A percentile compares a stretch with the other conserved stretches of the same genome.
Conservation (phyloP, 1,140 invertebrate species). For the Physella acuta region DNA sequence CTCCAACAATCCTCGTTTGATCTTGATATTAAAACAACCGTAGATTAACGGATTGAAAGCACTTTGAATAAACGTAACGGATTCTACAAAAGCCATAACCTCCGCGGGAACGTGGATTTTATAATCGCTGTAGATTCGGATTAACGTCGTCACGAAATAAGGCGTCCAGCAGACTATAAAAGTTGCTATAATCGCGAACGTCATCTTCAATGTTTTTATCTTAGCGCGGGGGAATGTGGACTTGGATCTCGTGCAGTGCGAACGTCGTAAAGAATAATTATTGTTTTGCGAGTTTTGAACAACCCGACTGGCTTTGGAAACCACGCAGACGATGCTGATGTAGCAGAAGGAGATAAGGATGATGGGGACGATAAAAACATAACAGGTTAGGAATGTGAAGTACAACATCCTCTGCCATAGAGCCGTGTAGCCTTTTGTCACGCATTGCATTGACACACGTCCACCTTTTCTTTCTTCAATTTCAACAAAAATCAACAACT, state of each 20-base stretch:
- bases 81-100: conserved; percentile 57
- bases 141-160: conserved; percentile 59
- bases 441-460: conserved; percentile 49
- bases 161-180: conserved; percentile 62
- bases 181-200: conserved; percentile 58
- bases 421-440: conserved; percentile 59
- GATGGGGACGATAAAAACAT: conserved; percentile 59
- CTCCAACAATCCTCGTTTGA: conserved; percentile 45
- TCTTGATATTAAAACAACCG: conserved; percentile 60
- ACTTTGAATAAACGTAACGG: conserved; percentile 60
- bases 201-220: conserved; percentile 62
- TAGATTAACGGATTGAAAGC: conserved; percentile 61
- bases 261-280: conserved; percentile 36
- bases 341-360: conserved; percentile 61
- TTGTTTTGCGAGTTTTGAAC: conserved; percentile 28
- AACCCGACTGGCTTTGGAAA: conserved; percentile 25
- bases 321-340: conserved; percentile 40
- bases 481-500: conserved; percentile 61
- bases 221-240: conserved; percentile 57
- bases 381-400: conserved; percentile 58
- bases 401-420: conserved; percentile 61
- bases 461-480: conserved; percentile 42
- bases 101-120: conserved; percentile 50
- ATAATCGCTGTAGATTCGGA: conserved; percentile 61
- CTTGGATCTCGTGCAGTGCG: conserved; percentile 33